These are phyloP conservation scores for Drosophila pseudotakahashii DNA, from an alignment of 2,888 invertebrate genomes.

Conservation along the genomic window DNA sequence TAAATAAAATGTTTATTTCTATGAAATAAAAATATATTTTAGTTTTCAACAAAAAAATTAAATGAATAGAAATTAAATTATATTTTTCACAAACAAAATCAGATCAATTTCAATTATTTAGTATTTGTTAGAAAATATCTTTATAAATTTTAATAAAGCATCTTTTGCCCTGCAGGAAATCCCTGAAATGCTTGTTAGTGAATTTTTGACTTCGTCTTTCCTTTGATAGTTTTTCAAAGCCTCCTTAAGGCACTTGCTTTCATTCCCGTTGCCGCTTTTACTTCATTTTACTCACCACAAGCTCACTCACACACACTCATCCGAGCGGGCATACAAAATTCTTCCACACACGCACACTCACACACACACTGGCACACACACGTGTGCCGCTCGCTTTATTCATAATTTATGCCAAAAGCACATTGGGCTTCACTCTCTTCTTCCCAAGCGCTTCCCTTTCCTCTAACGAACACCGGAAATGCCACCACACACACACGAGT, in stretches of 20 bases:
- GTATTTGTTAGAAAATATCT: too few relatives aligned
- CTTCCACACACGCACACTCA: slow-evolving; percentile 21
- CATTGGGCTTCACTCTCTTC: slow-evolving; percentile 59
- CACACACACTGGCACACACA: slow-evolving; percentile 40
- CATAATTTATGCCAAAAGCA: slow-evolving; percentile 80
- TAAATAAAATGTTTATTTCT: too few relatives aligned
- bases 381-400: slow-evolving; percentile 67
- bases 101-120: too few relatives aligned
- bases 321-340: slow-evolving; percentile 39
- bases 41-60: too few relatives aligned
- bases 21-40: too few relatives aligned
- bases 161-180: not conserved
- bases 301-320: slow-evolving; percentile 44
- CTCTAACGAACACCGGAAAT: slow-evolving; percentile 67
- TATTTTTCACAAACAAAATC: too few relatives aligned
- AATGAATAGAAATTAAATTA: too few relatives aligned
- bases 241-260: slow-evolving; percentile 69
- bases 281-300: slow-evolving; percentile 69
- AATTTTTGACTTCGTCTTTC: slow-evolving; percentile 6
- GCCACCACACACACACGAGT: slow-evolving; percentile 66
- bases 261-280: slow-evolving; percentile 68
- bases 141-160: not conserved
- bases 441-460: slow-evolving; percentile 34
- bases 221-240: slow-evolving; percentile 25
- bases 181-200: slow-evolving; percentile 4